Conservation (phyloP, 2,797 vertebrate species). For the Sorex maritimensis region DNA sequence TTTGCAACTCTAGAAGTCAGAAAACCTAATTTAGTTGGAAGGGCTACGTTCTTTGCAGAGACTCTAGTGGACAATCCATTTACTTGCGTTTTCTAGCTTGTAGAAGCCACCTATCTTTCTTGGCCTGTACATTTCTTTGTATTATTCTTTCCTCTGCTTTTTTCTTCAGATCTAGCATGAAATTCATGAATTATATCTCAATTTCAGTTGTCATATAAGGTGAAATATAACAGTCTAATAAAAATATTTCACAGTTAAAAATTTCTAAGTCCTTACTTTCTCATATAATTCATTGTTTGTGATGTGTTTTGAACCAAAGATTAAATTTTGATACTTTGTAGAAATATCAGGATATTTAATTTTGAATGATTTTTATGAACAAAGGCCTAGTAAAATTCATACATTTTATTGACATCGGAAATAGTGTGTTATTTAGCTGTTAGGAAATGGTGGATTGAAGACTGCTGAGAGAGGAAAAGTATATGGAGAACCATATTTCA, state of each 20-base stretch:
- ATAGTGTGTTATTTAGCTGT: not conserved
- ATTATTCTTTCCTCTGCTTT: not conserved
- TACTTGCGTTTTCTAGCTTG: no score
- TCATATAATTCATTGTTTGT: conserved; percentile 6
- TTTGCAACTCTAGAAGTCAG: no score
- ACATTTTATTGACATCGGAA: not conserved
- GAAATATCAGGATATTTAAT: not conserved
- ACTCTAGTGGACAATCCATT: no score
- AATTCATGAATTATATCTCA: no score
- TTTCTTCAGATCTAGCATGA: no score
- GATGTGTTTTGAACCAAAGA: not conserved
- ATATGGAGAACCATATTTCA: not conserved
- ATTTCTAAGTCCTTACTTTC: not conserved
- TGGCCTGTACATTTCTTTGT: not conserved
- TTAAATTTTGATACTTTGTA: conserved; percentile 14
- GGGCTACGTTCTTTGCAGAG: no score
- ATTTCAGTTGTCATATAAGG: no score
- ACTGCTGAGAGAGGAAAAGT: not conserved
- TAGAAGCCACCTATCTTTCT: no score
- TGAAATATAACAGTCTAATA: no score
- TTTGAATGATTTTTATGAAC: conserved; percentile 40
- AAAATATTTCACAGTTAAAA: not conserved
- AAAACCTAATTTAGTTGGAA: no score
- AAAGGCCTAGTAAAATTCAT: conserved; percentile 8
- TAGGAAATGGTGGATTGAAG: conserved; percentile 6